Base-by-base conservation (phyloP, 1,140 invertebrate genomes). In the Nylanderia fulva region DNA sequence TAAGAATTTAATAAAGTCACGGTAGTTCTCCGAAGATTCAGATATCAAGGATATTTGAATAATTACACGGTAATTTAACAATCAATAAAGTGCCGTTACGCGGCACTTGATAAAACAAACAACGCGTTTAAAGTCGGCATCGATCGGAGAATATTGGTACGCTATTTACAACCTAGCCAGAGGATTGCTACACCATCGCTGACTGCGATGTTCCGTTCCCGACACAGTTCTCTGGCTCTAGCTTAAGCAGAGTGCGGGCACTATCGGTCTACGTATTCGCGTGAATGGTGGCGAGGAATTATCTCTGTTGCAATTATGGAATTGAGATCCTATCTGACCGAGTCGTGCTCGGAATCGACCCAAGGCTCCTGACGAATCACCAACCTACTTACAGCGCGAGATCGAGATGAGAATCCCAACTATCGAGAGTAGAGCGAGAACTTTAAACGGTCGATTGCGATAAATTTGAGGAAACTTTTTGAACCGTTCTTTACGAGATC, bases 251-350 rank as follows among this genome's bases (percentile, higher is more conserved):
- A 18, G 36, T 58, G 66, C 66, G 39, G 21, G 13, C 52, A 15
- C 24, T 82, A n/a, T 56, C 52, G 21, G 61, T 36, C 45, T 36
- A n/a, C 71, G 52, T 24, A 80, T 58, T 71, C 24, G 64, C 66
- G 77, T 58, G 64, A 45, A 56, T 29, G 52, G 77, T 9, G 29
- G 33, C 33, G 33, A 52, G 45, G 21, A 74, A n/a, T n/a, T n/a
- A 52, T 66, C 52, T 82, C 66, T 33, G 24, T 58, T 72, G 86
- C 85, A 91, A 91, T 91, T 91, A 91, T 80, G 64, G 85, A 82
- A 91, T 90, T 87, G 83, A 90, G 90, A 91, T 91, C 45, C 48
- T 91, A 91, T 91, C 90, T 87, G 71, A 79, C 42, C 63, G 77
- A 90, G 85, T 87, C 83, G 39, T 5, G 71, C 77, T 83, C n/a